Percentiles rank a stretch among this genome's conserved stretches.
phyloP scores from a whole-genome alignment of 1,140 invertebrate genomes.

The Stenopsyche tienmushanensis region DNA sequence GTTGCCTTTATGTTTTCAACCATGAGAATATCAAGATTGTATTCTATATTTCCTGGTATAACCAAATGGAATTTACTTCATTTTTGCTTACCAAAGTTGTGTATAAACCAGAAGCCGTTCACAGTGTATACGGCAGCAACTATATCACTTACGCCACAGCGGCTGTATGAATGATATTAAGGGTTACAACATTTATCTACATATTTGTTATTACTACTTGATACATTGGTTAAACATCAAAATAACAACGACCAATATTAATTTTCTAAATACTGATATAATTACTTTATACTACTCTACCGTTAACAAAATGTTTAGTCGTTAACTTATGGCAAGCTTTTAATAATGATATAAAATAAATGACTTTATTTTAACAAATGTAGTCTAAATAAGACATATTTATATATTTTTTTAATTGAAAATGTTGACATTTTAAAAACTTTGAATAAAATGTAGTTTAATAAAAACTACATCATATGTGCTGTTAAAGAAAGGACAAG shows the following conservation, averaged over 20 bases:
- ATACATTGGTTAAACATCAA: no score
- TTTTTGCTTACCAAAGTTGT: constrained; percentile 1
- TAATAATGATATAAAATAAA: background rate
- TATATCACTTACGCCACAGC: constrained; percentile 17
- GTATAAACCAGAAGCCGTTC: background rate
- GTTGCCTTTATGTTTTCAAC: no score
- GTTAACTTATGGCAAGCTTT: background rate
- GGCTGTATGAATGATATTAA: constrained; percentile 7
- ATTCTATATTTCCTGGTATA: no score
- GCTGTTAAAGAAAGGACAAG: background rate
- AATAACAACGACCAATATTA: background rate
- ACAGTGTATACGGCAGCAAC: background rate
- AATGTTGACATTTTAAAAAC: background rate
- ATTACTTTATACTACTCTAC: background rate
- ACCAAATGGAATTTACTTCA: no score
- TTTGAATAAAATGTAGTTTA: background rate
- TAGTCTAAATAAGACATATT: background rate
- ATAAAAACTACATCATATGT: background rate
- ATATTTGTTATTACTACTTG: background rate
- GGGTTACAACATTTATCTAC: background rate
- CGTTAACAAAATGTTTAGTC: background rate
- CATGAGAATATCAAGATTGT: no score
- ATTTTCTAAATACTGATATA: background rate
- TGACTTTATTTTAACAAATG: no score
- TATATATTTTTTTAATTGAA: background rate